These are phyloP conservation scores for Dasyornis broadbenti DNA, from an alignment of 2,113 vertebrate genomes.

Conservation along the genomic window DNA sequence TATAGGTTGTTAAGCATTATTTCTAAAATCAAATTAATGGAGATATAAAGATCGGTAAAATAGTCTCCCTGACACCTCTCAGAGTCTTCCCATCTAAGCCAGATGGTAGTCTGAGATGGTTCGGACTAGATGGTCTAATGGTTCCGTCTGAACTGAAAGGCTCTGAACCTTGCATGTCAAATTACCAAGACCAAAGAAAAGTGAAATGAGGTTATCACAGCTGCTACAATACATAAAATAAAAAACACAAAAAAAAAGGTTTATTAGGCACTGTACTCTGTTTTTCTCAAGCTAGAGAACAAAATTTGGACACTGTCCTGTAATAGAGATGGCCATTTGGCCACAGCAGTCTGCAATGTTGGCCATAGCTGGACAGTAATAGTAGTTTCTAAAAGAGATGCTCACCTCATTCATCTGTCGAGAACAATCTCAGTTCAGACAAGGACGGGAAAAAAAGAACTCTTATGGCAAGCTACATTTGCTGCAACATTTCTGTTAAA, in stretches of 20 bases:
- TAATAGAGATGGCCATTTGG: not conserved
- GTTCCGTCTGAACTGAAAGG: not conserved
- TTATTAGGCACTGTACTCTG: not conserved
- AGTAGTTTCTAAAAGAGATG: not conserved
- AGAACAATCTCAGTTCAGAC: not conserved
- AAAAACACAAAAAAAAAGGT: not conserved
- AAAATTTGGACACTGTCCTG: not conserved
- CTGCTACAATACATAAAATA: not conserved
- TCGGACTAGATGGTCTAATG: not conserved
- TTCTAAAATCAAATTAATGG: not conserved
- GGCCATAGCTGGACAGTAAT: not conserved
- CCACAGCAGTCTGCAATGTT: not conserved
- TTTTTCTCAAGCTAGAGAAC: not conserved
- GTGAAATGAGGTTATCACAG: not conserved
- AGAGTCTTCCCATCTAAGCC: not conserved
- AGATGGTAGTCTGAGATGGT: not conserved
- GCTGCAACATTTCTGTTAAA: not conserved
- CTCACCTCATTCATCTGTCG: not conserved
- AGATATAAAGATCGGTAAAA: not conserved
- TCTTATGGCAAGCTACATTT: not conserved
- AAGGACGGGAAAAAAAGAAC: not conserved
- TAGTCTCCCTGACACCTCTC: not conserved
- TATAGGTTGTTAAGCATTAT: not conserved
- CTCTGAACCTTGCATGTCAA: not conserved
- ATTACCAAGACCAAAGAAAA: not conserved